Evolutionary conservation across 2,113 vertebrate genomes (phyloP).

Genomic region (Thunnus thynnus): DNA sequence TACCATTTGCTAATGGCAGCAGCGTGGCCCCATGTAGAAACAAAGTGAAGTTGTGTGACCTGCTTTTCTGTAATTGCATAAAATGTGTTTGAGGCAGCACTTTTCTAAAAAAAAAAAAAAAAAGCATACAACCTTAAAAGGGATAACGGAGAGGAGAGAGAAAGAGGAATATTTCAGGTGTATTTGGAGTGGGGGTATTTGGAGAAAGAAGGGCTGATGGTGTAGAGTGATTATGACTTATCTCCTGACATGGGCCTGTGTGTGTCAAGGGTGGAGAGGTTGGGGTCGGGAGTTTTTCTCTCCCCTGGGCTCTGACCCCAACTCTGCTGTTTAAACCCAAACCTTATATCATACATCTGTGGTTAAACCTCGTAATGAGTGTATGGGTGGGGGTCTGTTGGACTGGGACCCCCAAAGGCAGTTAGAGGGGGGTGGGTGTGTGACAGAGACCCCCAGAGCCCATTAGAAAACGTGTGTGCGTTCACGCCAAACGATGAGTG

Average conservation of each 20-base stretch:
- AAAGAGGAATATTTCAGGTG: constrained; percentile 6
- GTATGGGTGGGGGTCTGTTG: constrained; percentile 25
- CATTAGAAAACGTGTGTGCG: constrained; percentile 1
- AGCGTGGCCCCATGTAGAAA: neutral
- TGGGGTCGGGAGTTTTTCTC: constrained; percentile 18
- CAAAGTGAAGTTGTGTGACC: constrained; percentile 39
- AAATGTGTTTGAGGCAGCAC: constrained; percentile 51
- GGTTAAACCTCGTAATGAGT: constrained; percentile 63
- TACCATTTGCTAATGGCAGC: constrained; percentile 36
- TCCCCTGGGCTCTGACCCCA: constrained; percentile 69
- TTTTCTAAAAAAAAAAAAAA: constrained; percentile 6
- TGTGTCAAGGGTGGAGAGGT: neutral
- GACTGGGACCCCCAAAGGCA: constrained; percentile 39
- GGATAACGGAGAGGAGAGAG: neutral
- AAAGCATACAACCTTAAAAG: constrained; percentile 7
- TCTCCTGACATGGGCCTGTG: constrained; percentile 22
- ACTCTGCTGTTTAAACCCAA: constrained; percentile 57
- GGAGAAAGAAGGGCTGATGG: constrained; percentile 29
- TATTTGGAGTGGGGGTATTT: neutral
- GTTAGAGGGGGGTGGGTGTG: constrained; percentile 29
- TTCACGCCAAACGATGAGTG: constrained; percentile 2
- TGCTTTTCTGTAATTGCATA: constrained; percentile 47
- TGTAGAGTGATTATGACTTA: constrained; percentile 45
- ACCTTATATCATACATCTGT: constrained; percentile 5
- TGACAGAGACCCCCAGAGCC: constrained; percentile 29